Evolutionary conservation across 2,113 vertebrate species (phyloP).

Genomic region (Microtus montanus): DNA sequence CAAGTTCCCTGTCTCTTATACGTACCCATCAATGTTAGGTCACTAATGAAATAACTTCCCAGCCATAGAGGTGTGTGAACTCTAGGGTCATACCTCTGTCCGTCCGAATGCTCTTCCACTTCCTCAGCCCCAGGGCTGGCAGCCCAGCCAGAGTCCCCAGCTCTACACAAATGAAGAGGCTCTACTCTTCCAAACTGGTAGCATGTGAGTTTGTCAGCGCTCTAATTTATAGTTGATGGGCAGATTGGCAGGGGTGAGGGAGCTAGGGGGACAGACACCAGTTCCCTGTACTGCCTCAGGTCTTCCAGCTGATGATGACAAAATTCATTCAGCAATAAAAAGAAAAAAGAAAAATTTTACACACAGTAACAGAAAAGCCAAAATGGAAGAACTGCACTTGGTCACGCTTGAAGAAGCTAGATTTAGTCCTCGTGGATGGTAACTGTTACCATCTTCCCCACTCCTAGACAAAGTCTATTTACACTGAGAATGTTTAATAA

Average conservation of each 20-base stretch:
- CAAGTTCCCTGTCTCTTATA: background rate
- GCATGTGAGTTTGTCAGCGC: conserved; percentile 17
- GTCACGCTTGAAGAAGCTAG: background rate
- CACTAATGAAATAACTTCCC: conserved; percentile 6
- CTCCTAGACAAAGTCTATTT: background rate
- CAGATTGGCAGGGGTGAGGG: conserved; percentile 33
- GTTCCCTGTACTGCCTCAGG: conserved; percentile 38
- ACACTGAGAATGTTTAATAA: background rate
- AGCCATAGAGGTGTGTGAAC: conserved; percentile 28
- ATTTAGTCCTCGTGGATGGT: background rate
- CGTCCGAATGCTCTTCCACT: background rate
- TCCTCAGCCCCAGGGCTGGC: background rate
- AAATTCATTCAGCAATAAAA: conserved; percentile 69
- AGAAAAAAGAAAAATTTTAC: background rate
- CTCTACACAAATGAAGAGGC: background rate
- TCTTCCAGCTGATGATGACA: conserved; percentile 60
- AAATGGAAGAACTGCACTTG: background rate
- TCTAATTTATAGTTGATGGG: conserved; percentile 67
- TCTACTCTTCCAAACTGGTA: conserved; percentile 64
- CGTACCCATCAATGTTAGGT: conserved; percentile 24
- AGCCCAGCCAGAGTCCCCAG: conserved; percentile 51
- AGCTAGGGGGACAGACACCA: background rate
- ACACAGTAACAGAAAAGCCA: background rate
- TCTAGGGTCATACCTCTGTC: background rate
- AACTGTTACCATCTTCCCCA: background rate